These are phyloP conservation scores for Uropetala carovei DNA, from an alignment of 2,888 invertebrate genomes.

Conservation along the genomic window DNA sequence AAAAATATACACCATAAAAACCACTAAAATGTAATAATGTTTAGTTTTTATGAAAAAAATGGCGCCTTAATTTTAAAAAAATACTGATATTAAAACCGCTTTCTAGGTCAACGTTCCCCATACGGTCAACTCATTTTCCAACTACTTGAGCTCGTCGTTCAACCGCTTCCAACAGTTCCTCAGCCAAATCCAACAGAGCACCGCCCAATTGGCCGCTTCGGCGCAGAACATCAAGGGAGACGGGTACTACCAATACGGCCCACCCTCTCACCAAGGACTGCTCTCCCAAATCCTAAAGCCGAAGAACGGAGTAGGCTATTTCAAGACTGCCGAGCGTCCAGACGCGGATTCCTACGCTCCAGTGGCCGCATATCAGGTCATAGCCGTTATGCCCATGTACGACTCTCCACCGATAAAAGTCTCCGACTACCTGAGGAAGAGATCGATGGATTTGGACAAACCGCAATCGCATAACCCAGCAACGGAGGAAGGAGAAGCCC, in stretches of 20 bases:
- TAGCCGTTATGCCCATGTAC: slow-evolving; percentile 35
- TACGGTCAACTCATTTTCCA: not conserved
- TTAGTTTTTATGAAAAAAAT: not conserved
- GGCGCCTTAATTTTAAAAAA: not conserved
- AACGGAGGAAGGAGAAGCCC: not conserved
- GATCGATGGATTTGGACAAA: not conserved
- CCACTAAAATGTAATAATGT: not conserved
- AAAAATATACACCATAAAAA: not conserved
- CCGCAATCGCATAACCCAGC: not conserved
- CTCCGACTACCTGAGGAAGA: slow-evolving; percentile 27
- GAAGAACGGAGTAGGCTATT: not conserved
- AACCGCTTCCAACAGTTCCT: slow-evolving; percentile 33
- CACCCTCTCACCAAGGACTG: not conserved
- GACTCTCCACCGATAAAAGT: slow-evolving; percentile 22
- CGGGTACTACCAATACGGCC: not conserved
- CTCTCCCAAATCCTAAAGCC: not conserved
- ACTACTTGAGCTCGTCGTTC: not conserved
- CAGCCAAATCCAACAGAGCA: not conserved
- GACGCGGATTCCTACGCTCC: not conserved
- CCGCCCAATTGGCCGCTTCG: not conserved
- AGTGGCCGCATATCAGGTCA: slow-evolving; percentile 40
- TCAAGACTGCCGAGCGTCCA: not conserved
- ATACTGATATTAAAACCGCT: not conserved
- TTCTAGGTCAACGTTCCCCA: not conserved
- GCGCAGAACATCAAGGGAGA: slow-evolving; percentile 30